Evolutionary conservation across 1,140 invertebrate species (phyloP).

Genomic region (Aphelenchoides besseyi): DNA sequence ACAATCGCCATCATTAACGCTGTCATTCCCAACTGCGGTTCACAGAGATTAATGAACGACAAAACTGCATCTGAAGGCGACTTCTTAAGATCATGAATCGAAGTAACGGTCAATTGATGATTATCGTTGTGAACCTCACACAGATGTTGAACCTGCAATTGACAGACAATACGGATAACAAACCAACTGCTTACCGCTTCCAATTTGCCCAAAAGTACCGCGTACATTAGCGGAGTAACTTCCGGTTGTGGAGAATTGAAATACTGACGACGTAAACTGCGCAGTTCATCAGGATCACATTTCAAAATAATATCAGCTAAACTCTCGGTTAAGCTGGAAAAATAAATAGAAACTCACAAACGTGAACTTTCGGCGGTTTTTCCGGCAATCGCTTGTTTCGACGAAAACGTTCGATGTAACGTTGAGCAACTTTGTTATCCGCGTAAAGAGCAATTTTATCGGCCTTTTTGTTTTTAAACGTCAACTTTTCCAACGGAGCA

Average conservation of each 20-base stretch:
- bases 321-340: neutral
- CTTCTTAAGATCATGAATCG: neutral
- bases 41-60: constrained; percentile 16
- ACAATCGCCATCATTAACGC: constrained; percentile 27
- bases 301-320: constrained; percentile 2
- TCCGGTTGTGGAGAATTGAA: neutral
- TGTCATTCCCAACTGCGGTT: constrained; percentile 21
- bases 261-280: constrained; percentile 4
- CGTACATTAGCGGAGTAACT: constrained; percentile 38
- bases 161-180: neutral
- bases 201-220: constrained; percentile 32
- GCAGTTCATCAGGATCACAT: constrained; percentile 10
- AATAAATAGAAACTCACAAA: neutral
- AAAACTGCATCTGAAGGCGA: neutral
- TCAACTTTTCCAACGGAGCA: neutral
- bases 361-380: neutral
- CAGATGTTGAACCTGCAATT: neutral
- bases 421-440: neutral
- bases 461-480: neutral
- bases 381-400: neutral
- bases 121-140: neutral
- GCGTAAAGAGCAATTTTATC: neutral
- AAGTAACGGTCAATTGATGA: neutral
- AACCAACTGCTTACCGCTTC: constrained; percentile 15
- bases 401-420: neutral